phyloP scores from a whole-genome alignment of 2,113 vertebrate genomes.

The Corythornis madagascariensis region DNA sequence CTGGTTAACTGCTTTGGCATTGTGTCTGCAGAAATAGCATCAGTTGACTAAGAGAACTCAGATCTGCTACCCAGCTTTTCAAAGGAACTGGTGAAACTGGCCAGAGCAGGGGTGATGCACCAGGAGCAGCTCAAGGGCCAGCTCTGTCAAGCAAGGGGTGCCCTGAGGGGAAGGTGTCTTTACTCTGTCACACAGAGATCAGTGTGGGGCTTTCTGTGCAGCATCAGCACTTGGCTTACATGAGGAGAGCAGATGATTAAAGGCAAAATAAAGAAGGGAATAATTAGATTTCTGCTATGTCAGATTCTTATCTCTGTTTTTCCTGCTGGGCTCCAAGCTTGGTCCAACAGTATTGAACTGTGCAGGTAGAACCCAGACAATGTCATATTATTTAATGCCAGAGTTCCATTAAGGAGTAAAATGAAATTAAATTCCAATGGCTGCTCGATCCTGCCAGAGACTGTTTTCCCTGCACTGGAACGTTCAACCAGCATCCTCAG shows the following conservation, averaged over 20 bases:
- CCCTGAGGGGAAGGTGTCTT: not conserved
- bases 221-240: not conserved
- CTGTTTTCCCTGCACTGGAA: not conserved
- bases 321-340: not conserved
- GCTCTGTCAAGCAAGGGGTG: not conserved
- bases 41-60: not conserved
- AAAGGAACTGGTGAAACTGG: not conserved
- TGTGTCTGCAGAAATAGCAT: not conserved
- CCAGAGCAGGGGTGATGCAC: accelerated
- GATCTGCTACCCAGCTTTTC: no score
- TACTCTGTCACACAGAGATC: not conserved
- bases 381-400: not conserved
- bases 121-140: not conserved
- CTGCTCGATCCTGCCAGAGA: not conserved
- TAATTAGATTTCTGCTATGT: not conserved
- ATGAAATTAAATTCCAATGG: not conserved
- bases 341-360: not conserved
- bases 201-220: not conserved
- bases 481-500: not conserved
- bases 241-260: not conserved
- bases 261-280: not conserved
- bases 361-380: not conserved
- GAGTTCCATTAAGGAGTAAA: not conserved
- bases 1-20: not conserved
- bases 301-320: not conserved